Evolutionary conservation across 1,140 invertebrate genomes (phyloP).

Genomic region (Megalopta genalis): DNA sequence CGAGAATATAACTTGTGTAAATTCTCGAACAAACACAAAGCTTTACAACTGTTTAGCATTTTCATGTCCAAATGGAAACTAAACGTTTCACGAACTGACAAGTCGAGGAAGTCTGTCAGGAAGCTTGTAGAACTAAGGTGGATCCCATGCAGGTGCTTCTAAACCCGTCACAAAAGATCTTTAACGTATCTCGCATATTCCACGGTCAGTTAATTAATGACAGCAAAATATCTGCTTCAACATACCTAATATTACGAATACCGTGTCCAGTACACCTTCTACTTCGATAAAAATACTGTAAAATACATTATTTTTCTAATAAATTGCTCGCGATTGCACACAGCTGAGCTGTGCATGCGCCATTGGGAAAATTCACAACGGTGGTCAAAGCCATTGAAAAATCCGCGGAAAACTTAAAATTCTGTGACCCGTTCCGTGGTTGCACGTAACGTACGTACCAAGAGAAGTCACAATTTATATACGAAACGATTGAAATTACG

Average conservation of each 20-base stretch:
- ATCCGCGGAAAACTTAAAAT: conserved; percentile 40
- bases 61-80: not conserved
- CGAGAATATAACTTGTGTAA: not conserved
- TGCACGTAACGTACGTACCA: not conserved
- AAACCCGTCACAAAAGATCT: conserved; percentile 60
- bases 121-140: conserved; percentile 58
- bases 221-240: conserved; percentile 37
- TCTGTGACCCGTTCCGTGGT: not conserved
- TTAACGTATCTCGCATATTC: conserved; percentile 34
- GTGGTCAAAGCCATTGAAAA: conserved; percentile 58
- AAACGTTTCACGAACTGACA: conserved; percentile 51
- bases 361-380: conserved; percentile 71
- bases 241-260: conserved; percentile 62
- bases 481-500: not conserved
- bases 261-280: conserved; percentile 64
- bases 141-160: conserved; percentile 68
- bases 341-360: conserved; percentile 76
- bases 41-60: not conserved
- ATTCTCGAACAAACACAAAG: not conserved
- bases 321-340: conserved; percentile 59
- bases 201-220: conserved; percentile 28
- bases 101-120: conserved; percentile 56
- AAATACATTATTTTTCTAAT: conserved; percentile 66
- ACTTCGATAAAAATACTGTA: conserved; percentile 65
- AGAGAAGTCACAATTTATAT: not conserved